These are phyloP conservation scores for Fukomys damarensis DNA, from an alignment of 2,113 vertebrate species.

Conservation along the genomic window DNA sequence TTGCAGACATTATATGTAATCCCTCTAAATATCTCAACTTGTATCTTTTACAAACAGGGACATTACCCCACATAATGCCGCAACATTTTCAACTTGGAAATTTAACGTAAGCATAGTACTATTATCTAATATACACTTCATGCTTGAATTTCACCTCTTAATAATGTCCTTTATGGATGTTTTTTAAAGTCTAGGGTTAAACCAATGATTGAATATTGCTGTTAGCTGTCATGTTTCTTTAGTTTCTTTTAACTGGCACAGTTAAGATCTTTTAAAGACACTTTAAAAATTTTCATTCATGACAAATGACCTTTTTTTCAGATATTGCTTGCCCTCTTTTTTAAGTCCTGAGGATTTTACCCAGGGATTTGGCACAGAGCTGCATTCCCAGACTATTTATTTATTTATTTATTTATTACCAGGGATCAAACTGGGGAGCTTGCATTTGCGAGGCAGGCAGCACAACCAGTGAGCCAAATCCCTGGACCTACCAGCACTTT, in stretches of 20 bases:
- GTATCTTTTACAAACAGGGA: background rate
- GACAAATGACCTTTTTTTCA: background rate
- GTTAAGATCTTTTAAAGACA: background rate
- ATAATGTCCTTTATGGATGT: background rate
- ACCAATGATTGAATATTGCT: background rate
- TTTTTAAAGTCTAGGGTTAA: background rate
- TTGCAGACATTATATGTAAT: background rate
- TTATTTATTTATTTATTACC: too few relatives aligned
- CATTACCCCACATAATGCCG: background rate
- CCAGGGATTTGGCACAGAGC: background rate
- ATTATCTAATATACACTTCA: background rate
- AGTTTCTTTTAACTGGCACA: background rate
- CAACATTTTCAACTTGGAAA: background rate
- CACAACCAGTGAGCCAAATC: too few relatives aligned
- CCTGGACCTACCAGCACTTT: too few relatives aligned
- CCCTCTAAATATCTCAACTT: background rate
- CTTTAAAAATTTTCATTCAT: background rate
- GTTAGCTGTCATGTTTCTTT: background rate
- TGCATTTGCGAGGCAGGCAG: too few relatives aligned
- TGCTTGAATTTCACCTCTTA: background rate
- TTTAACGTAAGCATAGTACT: background rate
- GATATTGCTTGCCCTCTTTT: background rate
- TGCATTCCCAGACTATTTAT: too few relatives aligned
- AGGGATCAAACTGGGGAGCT: too few relatives aligned
- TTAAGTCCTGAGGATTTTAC: background rate